Evolutionary conservation across 2,113 vertebrate genomes (phyloP), one percentile per base, ranked within the genome.

Genomic region (Malurus cyaneus): DNA sequence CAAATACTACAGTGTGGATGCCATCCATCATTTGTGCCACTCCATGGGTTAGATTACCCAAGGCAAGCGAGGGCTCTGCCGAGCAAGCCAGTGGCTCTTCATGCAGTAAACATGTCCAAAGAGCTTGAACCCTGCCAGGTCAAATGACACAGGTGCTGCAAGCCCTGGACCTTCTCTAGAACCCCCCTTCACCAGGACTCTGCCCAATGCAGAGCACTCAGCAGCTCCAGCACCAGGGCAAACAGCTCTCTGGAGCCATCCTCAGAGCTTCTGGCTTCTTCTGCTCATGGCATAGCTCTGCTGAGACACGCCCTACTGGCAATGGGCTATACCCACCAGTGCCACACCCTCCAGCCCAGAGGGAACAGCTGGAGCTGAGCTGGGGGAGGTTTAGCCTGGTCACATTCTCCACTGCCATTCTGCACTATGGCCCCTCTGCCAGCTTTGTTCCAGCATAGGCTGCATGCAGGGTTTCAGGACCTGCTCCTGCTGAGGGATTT

Each of bases 11-110:
- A 0, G 0, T 3, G 39, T 32, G 78, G 29, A 62, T 74, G 65
- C 26, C 6, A 0, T 15, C 39, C 39, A 34, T 36, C 2, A 0
- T 41, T 60, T 42, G 29, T 44, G 41, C 29, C 24, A 24, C 18
- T 46, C 39, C 34, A 16, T 5, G 20, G 18, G 15, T 76, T 69
- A 26, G 44, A 76, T 69, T 54, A 74, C 15, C 15, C 44, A 56
- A 56, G 62, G 25, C 18, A 76, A 82, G 32, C 52, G 32, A 86
- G 20, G 42, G 54, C 52, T 71, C 47, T 31, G 41, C 32, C 1
- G n/a, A 73, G n/a, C 29, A 52, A 88, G 39, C 34, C 77, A 91
- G 69, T 21, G 73, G 62, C 36, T 84, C 54, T 39, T 61, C 28
- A 12, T n/a, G 49, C 34, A 82, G 24, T 11, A 73, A 47, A 65